Evolutionary conservation across 2,797 vertebrate genomes (phyloP).

Genomic region (Enteromius argenteus): DNA sequence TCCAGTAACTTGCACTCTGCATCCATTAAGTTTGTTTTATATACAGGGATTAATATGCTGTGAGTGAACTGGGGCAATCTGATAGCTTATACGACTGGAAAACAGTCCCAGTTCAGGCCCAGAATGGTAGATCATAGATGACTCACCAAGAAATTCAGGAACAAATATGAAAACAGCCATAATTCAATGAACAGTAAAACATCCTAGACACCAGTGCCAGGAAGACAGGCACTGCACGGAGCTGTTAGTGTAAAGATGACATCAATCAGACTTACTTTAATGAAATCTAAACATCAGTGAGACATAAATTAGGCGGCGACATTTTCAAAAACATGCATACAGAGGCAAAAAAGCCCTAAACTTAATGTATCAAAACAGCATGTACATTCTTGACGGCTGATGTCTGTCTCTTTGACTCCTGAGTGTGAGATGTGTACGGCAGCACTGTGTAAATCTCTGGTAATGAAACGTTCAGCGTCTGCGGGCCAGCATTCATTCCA

Average conservation of each 20-base stretch:
- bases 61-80: conserved; percentile 49
- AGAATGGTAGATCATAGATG: conserved; percentile 42
- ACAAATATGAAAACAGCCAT: conserved; percentile 25
- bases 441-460: conserved; percentile 26
- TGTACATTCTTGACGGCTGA: conserved; percentile 17
- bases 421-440: conserved; percentile 20
- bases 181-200: conserved; percentile 25
- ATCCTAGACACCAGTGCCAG: conserved; percentile 8
- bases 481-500: conserved; percentile 16
- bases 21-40: conserved; percentile 57
- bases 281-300: not conserved
- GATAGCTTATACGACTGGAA: conserved; percentile 58
- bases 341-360: not conserved
- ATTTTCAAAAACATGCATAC: not conserved
- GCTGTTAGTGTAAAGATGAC: not conserved
- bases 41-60: conserved; percentile 51
- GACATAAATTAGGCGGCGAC: not conserved
- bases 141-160: conserved; percentile 10
- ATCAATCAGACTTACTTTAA: not conserved
- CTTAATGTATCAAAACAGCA: conserved; percentile 5
- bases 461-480: conserved; percentile 37
- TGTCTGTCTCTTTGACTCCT: not conserved
- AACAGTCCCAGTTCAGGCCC: conserved; percentile 41
- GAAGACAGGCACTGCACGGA: not conserved
- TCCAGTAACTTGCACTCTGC: conserved; percentile 59